phyloP scores from a whole-genome alignment of 2,113 vertebrate genomes.

The Rana temporaria region DNA sequence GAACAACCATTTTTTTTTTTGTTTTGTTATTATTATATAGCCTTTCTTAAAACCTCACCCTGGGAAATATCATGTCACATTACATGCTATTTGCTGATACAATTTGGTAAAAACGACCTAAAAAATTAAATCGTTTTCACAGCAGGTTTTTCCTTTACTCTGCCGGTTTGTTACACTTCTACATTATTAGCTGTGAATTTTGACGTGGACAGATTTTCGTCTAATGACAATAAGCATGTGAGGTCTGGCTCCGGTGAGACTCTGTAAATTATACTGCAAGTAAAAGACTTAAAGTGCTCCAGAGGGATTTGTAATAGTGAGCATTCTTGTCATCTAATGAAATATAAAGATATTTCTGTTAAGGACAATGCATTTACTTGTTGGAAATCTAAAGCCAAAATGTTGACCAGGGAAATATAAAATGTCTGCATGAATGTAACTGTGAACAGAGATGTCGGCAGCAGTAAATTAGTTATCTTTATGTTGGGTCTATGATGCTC shows the following conservation, averaged over 20 bases:
- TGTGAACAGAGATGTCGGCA: constrained; percentile 4
- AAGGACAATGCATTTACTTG: constrained; percentile 10
- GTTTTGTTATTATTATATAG: constrained; percentile 66
- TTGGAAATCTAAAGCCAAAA: constrained; percentile 21
- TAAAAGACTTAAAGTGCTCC: constrained; percentile 1
- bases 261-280: constrained; percentile 15
- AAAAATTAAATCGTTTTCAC: constrained; percentile 72
- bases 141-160: constrained; percentile 71
- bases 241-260: constrained; percentile 6
- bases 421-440: background rate
- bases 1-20: constrained; percentile 70
- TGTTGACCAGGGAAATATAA: constrained; percentile 13
- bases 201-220: constrained; percentile 14
- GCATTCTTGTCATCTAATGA: background rate
- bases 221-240: constrained; percentile 7
- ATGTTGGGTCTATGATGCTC: background rate
- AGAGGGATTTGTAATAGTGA: constrained; percentile 10
- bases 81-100: constrained; percentile 70
- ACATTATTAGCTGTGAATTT: constrained; percentile 14
- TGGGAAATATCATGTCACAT: constrained; percentile 69
- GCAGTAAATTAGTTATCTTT: background rate
- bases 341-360: constrained; percentile 7
- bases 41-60: constrained; percentile 75
- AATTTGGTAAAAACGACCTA: constrained; percentile 77
- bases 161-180: constrained; percentile 49